These are phyloP conservation scores for Pseudomyrmex pallidus DNA, from an alignment of 1,140 invertebrate genomes.

Conservation along the genomic window DNA sequence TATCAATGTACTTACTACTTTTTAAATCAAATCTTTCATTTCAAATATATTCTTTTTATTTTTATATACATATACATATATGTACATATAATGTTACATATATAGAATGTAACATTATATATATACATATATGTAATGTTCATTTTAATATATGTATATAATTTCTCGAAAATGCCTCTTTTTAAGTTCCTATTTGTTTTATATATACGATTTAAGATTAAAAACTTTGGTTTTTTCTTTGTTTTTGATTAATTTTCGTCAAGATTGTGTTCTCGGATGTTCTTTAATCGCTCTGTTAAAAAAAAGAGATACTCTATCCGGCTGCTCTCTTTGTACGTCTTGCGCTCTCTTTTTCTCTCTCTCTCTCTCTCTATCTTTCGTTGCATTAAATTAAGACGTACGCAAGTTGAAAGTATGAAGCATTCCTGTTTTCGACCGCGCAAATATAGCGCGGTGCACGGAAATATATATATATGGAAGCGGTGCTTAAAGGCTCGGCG, in stretches of 20 bases:
- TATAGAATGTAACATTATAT: no score
- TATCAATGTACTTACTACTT: no score
- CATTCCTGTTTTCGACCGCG: constrained; percentile 43
- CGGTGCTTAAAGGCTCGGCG: constrained; percentile 49
- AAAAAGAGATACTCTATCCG: constrained; percentile 1
- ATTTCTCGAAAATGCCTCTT: not conserved
- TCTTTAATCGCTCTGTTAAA: not conserved
- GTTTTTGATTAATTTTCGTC: no score
- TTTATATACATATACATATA: no score
- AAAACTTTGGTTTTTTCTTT: not conserved
- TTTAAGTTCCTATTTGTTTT: no score
- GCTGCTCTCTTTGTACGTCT: constrained; percentile 34
- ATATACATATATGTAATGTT: not conserved
- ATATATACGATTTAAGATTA: not conserved
- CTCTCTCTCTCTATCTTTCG: constrained; percentile 10
- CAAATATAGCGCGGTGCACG: not conserved
- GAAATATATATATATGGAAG: constrained; percentile 32
- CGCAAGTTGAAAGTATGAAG: constrained; percentile 56
- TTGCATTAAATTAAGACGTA: constrained; percentile 8
- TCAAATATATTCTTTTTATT: no score
- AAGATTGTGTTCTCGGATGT: constrained; percentile 14
- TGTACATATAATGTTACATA: no score
- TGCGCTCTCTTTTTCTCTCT: not conserved
- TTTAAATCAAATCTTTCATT: no score
- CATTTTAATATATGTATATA: not conserved